phyloP scores from a whole-genome alignment of 2,113 vertebrate species.

The Lasiurus borealis region DNA sequence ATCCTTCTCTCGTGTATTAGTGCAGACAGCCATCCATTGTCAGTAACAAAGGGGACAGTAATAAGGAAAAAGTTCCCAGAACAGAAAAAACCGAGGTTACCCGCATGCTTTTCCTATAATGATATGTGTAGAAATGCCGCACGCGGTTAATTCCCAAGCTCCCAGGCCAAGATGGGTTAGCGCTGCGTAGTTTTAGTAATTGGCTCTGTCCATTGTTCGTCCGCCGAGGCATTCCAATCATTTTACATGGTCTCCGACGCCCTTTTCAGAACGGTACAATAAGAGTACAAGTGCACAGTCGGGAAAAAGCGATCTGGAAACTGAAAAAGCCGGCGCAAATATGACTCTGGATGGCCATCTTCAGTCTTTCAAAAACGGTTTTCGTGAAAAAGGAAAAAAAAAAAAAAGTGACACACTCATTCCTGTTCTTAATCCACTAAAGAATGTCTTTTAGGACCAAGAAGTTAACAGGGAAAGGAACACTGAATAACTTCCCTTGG shows the following conservation, averaged over 20 bases:
- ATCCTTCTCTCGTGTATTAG: neutral
- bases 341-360: neutral
- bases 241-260: conserved; percentile 23
- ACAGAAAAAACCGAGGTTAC: neutral
- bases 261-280: conserved; percentile 26
- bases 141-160: neutral
- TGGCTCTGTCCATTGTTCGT: neutral
- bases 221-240: conserved; percentile 26
- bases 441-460: conserved; percentile 57
- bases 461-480: conserved; percentile 18
- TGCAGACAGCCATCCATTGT: neutral
- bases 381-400: neutral
- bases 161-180: neutral
- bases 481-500: neutral
- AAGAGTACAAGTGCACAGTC: neutral
- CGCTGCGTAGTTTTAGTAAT: neutral
- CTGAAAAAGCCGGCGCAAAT: neutral
- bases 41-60: neutral
- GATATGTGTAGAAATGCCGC: neutral
- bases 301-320: neutral
- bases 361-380: conserved; percentile 37
- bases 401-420: neutral
- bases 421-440: conserved; percentile 58
- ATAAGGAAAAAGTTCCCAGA: neutral
- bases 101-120: neutral